Evolutionary conservation across 1,140 invertebrate species (phyloP), one percentile per base, ranked within the genome.

Genomic region (Tenebrio molitor): DNA sequence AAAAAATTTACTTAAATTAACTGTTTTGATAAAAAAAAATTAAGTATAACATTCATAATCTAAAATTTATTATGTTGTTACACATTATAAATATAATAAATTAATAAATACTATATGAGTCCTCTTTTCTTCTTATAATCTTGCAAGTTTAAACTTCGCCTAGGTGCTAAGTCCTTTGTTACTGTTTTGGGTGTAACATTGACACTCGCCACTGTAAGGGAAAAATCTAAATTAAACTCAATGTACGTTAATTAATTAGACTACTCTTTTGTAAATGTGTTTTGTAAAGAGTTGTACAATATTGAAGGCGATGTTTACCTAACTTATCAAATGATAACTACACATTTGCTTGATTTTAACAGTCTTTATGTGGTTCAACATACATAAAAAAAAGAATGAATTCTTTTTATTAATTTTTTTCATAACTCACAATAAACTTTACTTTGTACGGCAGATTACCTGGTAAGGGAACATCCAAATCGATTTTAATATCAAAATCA

Each of bases 81-180:
- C 36, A 39, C 19, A 15, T 29, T 50, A 53, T 8, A 68, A 68
- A 50, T 46, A 50, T 15, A 68, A 68, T 33, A 68, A 46, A 46
- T 68, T 68, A 46, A 68, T 46, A 68, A 75, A 77, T 80, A 83
- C 78, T 83, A 96, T 84, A 98, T 98, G 50, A 98, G 90, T 63
- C 97, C 96, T 74, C 96, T 89, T 81, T 96, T 94, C 85, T 97
- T 97, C 86, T 98, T 98, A 84, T 98, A 98, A 81, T 97, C 97
- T 84, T 97, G 95, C 58, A 98, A 85, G 82, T 98, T 98, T n/a
- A 98, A 84, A 0, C 95, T 97, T 72, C 96, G 84, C 73, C 91
- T 90, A 2, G 96, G 95, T 1, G 93, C 93, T 0, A 91, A 89
- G 76, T 95, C 93, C 81, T 92, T 92, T 36, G 91, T 88, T 6